Percentiles rank a stretch among this genome's conserved stretches.
Evolutionary conservation across 37 sponge, comb jelly and placozoan species (phyloP).

Genomic region (Bolinopsis microptera): DNA sequence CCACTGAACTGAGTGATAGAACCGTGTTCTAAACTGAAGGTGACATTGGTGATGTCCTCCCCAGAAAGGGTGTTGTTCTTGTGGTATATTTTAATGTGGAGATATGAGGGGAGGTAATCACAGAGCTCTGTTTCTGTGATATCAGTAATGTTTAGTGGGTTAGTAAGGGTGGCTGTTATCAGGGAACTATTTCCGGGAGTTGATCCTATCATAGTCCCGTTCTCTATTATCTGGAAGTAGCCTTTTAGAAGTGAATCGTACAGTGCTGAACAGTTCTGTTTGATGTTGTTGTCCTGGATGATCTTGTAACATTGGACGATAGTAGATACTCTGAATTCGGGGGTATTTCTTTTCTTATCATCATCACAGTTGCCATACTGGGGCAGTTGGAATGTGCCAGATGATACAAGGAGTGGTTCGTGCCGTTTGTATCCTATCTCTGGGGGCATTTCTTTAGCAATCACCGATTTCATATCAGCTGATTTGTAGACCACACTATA

Average conservation of each 20-base stretch:
- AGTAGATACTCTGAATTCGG: neutral
- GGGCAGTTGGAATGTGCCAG: neutral
- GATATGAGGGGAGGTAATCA: neutral
- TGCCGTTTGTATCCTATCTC: neutral
- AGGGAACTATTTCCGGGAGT: neutral
- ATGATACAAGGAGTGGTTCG: neutral
- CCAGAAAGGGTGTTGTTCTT: neutral
- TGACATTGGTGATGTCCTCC: neutral
- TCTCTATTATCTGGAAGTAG: neutral
- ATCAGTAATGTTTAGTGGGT: neutral
- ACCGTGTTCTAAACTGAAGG: neutral
- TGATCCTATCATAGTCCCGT: neutral
- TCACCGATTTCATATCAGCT: neutral
- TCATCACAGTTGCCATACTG: neutral
- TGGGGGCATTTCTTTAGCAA: neutral
- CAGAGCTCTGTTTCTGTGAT: neutral
- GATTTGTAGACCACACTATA: neutral
- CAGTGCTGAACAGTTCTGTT: neutral
- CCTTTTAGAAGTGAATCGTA: neutral
- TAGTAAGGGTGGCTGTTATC: neutral
- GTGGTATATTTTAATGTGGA: constrained; percentile 17
- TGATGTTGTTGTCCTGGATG: neutral
- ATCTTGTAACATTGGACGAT: neutral
- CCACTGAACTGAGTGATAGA: neutral
- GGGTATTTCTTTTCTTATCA: neutral